phyloP scores from a whole-genome alignment of 2,113 vertebrate genomes.

The Neoarius graeffei region DNA sequence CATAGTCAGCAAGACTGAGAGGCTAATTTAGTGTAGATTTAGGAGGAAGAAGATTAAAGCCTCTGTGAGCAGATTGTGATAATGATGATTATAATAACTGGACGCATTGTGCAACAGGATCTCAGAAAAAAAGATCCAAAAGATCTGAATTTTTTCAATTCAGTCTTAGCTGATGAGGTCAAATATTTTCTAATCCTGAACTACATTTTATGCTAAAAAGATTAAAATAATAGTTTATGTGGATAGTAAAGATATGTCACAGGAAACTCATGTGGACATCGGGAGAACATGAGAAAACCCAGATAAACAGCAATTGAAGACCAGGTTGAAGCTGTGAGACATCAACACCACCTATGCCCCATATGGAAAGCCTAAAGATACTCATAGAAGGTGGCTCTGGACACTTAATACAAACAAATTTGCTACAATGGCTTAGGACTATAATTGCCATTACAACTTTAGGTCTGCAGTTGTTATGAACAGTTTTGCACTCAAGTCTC shows the following conservation, averaged over 20 bases:
- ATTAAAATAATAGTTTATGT: neutral
- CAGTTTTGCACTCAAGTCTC: too few species aligned
- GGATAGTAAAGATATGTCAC: neutral
- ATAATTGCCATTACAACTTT: too few species aligned
- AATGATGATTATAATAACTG: slow-evolving; percentile 56
- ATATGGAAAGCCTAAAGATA: too few species aligned
- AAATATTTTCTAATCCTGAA: slow-evolving; percentile 8
- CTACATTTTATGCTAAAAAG: neutral
- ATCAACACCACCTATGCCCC: neutral
- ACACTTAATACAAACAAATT: too few species aligned
- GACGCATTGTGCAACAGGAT: slow-evolving; percentile 43
- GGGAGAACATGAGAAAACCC: neutral
- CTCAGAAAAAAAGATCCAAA: neutral
- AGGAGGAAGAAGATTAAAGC: slow-evolving; percentile 36
- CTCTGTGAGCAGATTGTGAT: slow-evolving; percentile 50
- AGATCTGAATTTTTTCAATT: slow-evolving; percentile 24
- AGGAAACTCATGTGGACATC: neutral
- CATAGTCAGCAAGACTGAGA: slow-evolving; percentile 30
- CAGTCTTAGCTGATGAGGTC: slow-evolving; percentile 11
- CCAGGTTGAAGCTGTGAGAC: neutral
- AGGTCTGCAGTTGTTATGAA: too few species aligned
- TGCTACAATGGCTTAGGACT: too few species aligned
- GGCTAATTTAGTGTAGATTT: slow-evolving; percentile 43
- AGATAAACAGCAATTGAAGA: neutral
- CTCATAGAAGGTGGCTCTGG: too few species aligned